phyloP scores from a whole-genome alignment of 2,113 vertebrate species.

The Dryoscopus gambensis region DNA sequence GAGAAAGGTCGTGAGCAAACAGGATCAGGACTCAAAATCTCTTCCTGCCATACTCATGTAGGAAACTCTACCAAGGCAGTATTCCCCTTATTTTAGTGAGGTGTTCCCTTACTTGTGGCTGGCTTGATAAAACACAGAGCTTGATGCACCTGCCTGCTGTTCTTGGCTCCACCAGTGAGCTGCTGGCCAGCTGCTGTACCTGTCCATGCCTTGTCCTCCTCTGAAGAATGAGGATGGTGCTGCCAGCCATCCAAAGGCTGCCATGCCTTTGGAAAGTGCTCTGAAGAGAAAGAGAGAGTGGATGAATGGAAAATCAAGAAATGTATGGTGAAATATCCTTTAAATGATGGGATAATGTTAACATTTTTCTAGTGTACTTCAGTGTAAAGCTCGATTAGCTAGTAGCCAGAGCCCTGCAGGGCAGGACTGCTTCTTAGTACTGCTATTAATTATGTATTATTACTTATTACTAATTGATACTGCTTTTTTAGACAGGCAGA shows the following conservation, averaged over 20 bases:
- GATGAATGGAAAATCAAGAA: not conserved
- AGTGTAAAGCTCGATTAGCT: not conserved
- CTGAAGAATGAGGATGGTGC: not conserved
- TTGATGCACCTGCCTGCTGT: not conserved
- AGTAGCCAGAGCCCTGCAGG: not conserved
- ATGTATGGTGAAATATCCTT: not conserved
- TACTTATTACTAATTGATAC: slow-evolving; percentile 19
- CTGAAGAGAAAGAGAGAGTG: not conserved
- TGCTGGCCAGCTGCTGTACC: not conserved
- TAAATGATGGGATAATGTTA: not conserved
- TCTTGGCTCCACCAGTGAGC: not conserved
- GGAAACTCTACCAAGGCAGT: not conserved
- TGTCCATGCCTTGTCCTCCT: not conserved
- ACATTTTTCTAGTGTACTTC: not conserved
- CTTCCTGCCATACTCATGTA: not conserved
- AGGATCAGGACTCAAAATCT: not conserved
- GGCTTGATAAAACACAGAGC: not conserved
- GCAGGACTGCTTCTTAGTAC: not conserved
- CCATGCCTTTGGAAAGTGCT: not conserved
- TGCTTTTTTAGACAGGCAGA: not conserved
- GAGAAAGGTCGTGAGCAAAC: not conserved
- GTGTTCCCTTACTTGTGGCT: not conserved
- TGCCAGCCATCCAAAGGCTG: rapidly evolving
- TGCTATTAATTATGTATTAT: slow-evolving; percentile 4
- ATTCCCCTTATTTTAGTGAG: not conserved